Evolutionary conservation across 2,113 vertebrate species (phyloP).

Genomic region (Callocephalon fimbriatum): DNA sequence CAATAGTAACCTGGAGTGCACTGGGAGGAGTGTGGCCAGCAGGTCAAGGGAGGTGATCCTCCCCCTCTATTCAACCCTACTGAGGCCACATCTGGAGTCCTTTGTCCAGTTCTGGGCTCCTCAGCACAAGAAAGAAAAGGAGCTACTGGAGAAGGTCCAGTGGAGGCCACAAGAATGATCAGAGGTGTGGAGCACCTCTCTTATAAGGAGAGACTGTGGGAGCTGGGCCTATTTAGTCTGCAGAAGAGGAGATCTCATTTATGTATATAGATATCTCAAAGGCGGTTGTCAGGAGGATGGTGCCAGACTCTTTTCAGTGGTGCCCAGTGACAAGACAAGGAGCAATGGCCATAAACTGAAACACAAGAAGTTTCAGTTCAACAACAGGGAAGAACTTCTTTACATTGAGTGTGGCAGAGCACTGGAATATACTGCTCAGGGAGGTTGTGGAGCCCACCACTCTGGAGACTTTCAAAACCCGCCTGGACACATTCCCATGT

Average conservation of each 20-base stretch:
- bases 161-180: not conserved
- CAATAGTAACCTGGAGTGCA: too few species aligned
- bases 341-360: not conserved
- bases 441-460: not conserved
- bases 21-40: too few species aligned
- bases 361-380: not conserved
- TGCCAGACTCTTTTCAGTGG: not conserved
- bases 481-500: not conserved
- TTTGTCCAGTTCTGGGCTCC: too few species aligned
- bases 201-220: not conserved
- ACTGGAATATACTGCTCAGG: not conserved
- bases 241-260: not conserved
- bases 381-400: not conserved
- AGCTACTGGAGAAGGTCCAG: not conserved
- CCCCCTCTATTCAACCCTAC: too few species aligned
- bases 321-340: not conserved
- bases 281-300: not conserved
- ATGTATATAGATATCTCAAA: not conserved
- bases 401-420: not conserved
- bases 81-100: too few species aligned
- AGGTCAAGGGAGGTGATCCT: too few species aligned
- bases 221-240: not conserved
- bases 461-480: not conserved
- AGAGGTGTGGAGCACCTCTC: not conserved
- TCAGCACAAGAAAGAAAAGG: too few species aligned